phyloP scores from a whole-genome alignment of 2,888 invertebrate species.

The Alcis repandata region DNA sequence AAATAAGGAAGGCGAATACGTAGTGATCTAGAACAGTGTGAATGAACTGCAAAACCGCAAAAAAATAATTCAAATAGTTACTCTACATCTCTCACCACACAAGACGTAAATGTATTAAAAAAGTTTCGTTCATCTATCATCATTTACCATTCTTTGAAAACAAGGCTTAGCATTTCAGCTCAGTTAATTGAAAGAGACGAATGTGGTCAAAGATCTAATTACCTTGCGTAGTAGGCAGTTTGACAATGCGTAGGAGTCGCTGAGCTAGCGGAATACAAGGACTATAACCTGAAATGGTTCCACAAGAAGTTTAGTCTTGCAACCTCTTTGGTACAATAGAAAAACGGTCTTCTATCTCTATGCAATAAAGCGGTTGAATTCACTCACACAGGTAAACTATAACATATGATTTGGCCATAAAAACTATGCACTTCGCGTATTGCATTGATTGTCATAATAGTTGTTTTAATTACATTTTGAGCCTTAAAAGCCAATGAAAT shows the following conservation, averaged over 20 bases:
- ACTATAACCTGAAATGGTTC: conserved; percentile 38
- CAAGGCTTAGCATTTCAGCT: conserved; percentile 41
- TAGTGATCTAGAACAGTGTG: conserved; percentile 37
- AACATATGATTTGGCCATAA: background rate
- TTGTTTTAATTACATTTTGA: background rate
- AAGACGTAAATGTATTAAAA: conserved; percentile 32
- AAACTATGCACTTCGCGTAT: background rate
- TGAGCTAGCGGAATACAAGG: conserved; percentile 34
- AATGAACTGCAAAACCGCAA: conserved; percentile 37
- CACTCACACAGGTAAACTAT: background rate
- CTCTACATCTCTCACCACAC: conserved; percentile 36
- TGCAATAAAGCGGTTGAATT: background rate
- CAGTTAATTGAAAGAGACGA: conserved; percentile 41
- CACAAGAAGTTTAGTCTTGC: conserved; percentile 34
- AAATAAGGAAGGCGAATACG: conserved; percentile 28
- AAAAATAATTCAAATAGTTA: conserved; percentile 39
- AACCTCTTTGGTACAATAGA: conserved; percentile 23
- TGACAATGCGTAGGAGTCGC: conserved; percentile 36
- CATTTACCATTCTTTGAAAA: conserved; percentile 39
- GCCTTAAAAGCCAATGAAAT: too few species aligned
- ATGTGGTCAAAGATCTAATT: conserved; percentile 40
- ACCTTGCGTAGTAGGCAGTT: conserved; percentile 36
- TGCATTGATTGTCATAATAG: background rate
- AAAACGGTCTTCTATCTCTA: conserved; percentile 6
- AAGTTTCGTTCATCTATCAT: conserved; percentile 41